Base-by-base conservation (phyloP, 2,888 invertebrate genomes). In the Eurytoma californica region DNA sequence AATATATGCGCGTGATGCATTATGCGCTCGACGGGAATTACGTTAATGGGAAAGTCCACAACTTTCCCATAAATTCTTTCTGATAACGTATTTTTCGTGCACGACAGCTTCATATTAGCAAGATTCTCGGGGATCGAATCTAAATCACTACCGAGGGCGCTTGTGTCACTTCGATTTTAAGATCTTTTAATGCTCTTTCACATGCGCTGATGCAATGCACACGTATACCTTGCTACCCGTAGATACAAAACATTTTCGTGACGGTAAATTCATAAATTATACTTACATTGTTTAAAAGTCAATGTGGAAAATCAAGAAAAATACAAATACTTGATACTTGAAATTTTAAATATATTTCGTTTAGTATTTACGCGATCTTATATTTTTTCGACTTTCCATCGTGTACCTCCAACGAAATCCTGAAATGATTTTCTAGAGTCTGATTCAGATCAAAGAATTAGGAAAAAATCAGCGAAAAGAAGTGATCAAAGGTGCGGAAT, bases 31-130 rank as follows among this genome's bases (percentile, higher is more conserved):
- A 58, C 39, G 28, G 55, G 73, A 70, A 74, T 70, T 70, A 77
- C 77, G 57, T 80, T 80, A 80, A 80, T 77, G 74, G 80, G 80
- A 77, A 77, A 80, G 77, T 72, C 65, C 77, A 67, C 13, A 20
- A 47, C 67, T 80, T 80, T 80, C 80, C 74, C 80, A 76, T 76
- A 79, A 79, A 76, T 67, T 72, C 70, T 67, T 61, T 65, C 63
- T 49, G 55, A 65, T 57, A 68, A 13, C 24, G 55, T 18, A 12
- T 28, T 16, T 16, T 16, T 18, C 53, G 12, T 28, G 51, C 51
- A 51, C 24, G 20, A 66, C 20, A 20, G 20, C 49, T 47, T 49
- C 30, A 51, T 24, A 24, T 51, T 18, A 55, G 20, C 67, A 53
- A 60, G 58, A 67, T 77, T 72, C 58, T 67, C 60, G 47, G 60